Base-by-base conservation (phyloP, 2,888 invertebrate genomes). In the Aplocera efformata region DNA sequence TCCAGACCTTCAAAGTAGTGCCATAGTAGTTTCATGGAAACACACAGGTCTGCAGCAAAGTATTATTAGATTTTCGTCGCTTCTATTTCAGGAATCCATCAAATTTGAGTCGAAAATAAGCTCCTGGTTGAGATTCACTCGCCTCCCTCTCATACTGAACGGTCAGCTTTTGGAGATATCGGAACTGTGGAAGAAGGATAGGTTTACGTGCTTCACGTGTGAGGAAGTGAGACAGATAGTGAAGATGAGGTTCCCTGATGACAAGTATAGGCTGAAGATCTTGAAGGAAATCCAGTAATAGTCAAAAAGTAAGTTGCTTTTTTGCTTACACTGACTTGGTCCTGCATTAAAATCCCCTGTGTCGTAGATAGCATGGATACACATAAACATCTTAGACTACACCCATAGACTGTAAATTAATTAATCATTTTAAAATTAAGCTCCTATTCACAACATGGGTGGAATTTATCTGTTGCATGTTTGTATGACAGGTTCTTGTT, bases 211-310 rank as follows among this genome's bases (percentile, higher is more conserved):
- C 28, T 89, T 74, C 60, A 64, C 70, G 0, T 84, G 84, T 34
- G 88, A 88, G 39, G 88, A 89, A 54, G 72, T 89, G 3, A 48
- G 85, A 1, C 84, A 84, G 32, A 67, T 89, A 7, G 61, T 89
- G 11, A 86, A 85, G 48, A 82, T 88, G 66, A 62, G 85, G 21
- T 89, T 88, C 66, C 82, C 83, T 0, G 82, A 84, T 50, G 73
- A 84, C 51, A 73, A 78, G 48, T 81, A 81, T 41, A 72, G 88
- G 44, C 64, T 86, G 1, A 77, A 67, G 41, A 82, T 85, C 50
- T 68, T 89, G 28, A 83, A 83, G 49, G 84, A 84, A 65, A 88
- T 89, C 70, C 88, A 88, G 50, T 86, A 51, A 79, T 52, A 6
- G 20, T 43, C 13, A 9, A 5, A 20, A 6, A 3, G 20, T 1